These are phyloP conservation scores for Lamproptera curius DNA, from an alignment of 2,888 invertebrate species.

Conservation along the genomic window DNA sequence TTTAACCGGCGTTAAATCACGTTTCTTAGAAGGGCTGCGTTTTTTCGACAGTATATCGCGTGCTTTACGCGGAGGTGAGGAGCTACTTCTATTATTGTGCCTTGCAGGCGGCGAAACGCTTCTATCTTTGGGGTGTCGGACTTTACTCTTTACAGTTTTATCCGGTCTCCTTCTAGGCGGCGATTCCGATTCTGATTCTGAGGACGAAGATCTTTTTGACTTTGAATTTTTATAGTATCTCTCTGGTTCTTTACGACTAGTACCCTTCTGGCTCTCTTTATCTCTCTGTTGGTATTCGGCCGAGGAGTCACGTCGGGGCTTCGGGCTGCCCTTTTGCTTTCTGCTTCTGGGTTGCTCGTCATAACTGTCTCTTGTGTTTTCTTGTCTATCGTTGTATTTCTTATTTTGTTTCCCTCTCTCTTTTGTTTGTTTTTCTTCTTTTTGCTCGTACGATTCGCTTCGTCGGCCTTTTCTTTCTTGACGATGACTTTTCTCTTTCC, in stretches of 20 bases:
- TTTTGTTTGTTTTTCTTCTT: conserved; percentile 36
- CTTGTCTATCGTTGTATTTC: conserved; percentile 29
- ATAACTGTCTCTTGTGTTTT: conserved; percentile 33
- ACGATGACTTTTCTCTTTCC: conserved; percentile 36
- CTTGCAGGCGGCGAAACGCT: conserved; percentile 34
- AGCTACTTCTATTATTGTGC: conserved; percentile 43
- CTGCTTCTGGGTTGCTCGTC: conserved; percentile 36
- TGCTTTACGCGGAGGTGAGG: conserved; percentile 32
- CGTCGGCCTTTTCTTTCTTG: conserved; percentile 39
- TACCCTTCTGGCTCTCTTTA: conserved; percentile 41
- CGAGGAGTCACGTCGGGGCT: conserved; percentile 46
- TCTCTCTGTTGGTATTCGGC: conserved; percentile 45
- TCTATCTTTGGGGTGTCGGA: conserved; percentile 41
- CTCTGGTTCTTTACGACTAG: conserved; percentile 43
- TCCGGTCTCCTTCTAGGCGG: conserved; percentile 36
- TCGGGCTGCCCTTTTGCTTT: conserved; percentile 44
- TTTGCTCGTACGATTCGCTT: conserved; percentile 43
- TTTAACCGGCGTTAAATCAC: conserved; percentile 19
- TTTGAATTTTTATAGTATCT: conserved; percentile 41
- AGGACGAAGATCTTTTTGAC: conserved; percentile 41
- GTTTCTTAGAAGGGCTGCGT: not conserved
- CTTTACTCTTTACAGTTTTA: conserved; percentile 16
- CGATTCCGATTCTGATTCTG: conserved; percentile 52
- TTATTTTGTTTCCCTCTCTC: conserved; percentile 39
- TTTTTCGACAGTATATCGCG: no score